These are phyloP conservation scores for Agrochola litura DNA, from an alignment of 2,888 invertebrate species.

Conservation along the genomic window DNA sequence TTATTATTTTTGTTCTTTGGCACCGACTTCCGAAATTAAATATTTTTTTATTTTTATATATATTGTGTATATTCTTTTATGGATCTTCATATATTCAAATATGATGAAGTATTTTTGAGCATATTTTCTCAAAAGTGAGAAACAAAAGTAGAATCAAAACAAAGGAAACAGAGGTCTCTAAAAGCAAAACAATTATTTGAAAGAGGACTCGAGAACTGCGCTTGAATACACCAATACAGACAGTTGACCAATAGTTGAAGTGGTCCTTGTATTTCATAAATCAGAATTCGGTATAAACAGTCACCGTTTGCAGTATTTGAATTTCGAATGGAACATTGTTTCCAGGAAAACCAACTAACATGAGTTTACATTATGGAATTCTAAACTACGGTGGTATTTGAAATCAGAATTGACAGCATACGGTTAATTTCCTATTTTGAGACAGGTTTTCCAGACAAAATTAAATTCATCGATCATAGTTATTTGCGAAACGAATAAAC, in stretches of 20 bases:
- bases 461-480: slow-evolving; percentile 23
- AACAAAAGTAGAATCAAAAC: neutral
- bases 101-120: neutral
- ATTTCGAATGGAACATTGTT: slow-evolving; percentile 14
- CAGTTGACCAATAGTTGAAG: slow-evolving; percentile 41
- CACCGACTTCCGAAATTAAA: too few species aligned
- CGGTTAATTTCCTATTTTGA: neutral
- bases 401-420: neutral
- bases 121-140: neutral
- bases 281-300: slow-evolving; percentile 10
- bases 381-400: neutral
- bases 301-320: slow-evolving; percentile 15
- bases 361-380: slow-evolving; percentile 8
- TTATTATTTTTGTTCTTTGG: too few species aligned
- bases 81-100: too few species aligned
- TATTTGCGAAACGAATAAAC: slow-evolving; percentile 28
- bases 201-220: slow-evolving; percentile 3
- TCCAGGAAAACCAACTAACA: neutral
- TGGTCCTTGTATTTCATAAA: slow-evolving; percentile 25
- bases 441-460: neutral
- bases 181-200: slow-evolving; percentile 32
- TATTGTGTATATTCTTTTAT: too few species aligned
- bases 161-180: neutral
- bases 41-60: too few species aligned
- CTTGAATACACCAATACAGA: slow-evolving; percentile 8